Percentiles rank a stretch among this genome's conserved stretches.
Evolutionary conservation across 2,888 invertebrate species (phyloP).

Genomic region (Megalurothrips usitatus): DNA sequence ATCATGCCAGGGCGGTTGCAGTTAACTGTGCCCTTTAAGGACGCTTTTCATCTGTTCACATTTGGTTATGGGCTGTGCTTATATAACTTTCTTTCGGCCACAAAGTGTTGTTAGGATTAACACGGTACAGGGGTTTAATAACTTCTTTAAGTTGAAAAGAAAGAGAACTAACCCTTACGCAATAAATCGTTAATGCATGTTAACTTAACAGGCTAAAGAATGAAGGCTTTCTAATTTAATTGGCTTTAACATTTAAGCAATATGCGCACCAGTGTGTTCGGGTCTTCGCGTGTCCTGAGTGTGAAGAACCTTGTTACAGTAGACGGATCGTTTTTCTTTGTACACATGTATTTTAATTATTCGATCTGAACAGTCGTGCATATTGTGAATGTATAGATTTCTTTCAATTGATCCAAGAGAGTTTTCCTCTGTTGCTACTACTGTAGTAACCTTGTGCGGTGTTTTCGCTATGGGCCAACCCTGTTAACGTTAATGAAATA

Average conservation of each 20-base stretch:
- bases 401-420: background rate
- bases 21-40: background rate
- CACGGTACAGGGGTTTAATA: slow-evolving; percentile 5
- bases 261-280: slow-evolving; percentile 17
- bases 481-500: slow-evolving; percentile 14
- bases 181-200: slow-evolving; percentile 1
- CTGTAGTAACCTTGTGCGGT: background rate
- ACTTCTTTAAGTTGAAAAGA: background rate
- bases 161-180: slow-evolving; percentile 7
- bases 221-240: slow-evolving; percentile 11
- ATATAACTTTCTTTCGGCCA: background rate
- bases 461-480: slow-evolving; percentile 9
- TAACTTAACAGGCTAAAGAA: background rate
- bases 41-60: no score
- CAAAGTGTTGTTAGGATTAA: slow-evolving; percentile 11
- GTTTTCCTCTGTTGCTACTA: background rate
- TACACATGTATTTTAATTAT: background rate
- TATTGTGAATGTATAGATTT: background rate
- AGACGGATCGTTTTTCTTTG: background rate
- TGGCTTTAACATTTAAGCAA: slow-evolving; percentile 14
- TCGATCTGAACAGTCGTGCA: background rate
- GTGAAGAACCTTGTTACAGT: background rate
- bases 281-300: background rate
- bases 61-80: background rate
- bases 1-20: background rate